Conservation (phyloP, 1,140 invertebrate genomes). For the Apis florea region DNA sequence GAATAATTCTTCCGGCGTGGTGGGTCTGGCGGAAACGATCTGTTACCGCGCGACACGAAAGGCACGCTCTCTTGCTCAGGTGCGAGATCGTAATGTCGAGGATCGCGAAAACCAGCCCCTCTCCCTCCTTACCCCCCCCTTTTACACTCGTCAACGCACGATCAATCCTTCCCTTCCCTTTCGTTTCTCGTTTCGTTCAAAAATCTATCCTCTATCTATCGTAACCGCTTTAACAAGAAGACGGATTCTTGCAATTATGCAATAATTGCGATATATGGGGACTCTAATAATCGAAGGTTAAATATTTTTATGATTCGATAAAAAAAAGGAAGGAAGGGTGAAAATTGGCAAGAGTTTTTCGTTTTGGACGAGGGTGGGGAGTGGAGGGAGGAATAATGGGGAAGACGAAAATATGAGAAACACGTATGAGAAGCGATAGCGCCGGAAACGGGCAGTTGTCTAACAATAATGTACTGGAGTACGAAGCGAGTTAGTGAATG, state of each 20-base stretch:
- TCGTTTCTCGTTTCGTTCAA: not conserved
- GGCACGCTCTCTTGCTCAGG: slow-evolving; percentile 68
- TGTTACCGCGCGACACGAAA: slow-evolving; percentile 71
- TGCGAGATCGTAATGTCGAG: slow-evolving; percentile 59
- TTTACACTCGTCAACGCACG: too few relatives aligned
- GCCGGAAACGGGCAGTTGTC: slow-evolving; percentile 77
- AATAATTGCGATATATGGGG: too few relatives aligned
- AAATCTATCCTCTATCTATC: too few relatives aligned
- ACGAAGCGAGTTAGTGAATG: slow-evolving; percentile 75
- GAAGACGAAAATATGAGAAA: slow-evolving; percentile 73
- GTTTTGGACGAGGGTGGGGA: not conserved
- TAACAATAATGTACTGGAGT: slow-evolving; percentile 78
- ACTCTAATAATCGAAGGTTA: too few relatives aligned
- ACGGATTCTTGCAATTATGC: too few relatives aligned
- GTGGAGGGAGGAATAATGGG: slow-evolving; percentile 13
- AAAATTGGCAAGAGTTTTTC: not conserved
- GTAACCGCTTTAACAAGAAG: too few relatives aligned
- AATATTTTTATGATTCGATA: too few relatives aligned
- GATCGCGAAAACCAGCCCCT: slow-evolving; percentile 17
- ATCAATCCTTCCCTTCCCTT: not conserved
- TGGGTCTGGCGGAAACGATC: slow-evolving; percentile 70
- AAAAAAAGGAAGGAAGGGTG: not conserved
- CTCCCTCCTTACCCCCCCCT: not conserved
- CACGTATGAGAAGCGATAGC: slow-evolving; percentile 75
- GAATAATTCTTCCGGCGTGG: slow-evolving; percentile 65